Evolutionary conservation across 2,113 vertebrate species (phyloP).

Genomic region (Salvelinus fontinalis): DNA sequence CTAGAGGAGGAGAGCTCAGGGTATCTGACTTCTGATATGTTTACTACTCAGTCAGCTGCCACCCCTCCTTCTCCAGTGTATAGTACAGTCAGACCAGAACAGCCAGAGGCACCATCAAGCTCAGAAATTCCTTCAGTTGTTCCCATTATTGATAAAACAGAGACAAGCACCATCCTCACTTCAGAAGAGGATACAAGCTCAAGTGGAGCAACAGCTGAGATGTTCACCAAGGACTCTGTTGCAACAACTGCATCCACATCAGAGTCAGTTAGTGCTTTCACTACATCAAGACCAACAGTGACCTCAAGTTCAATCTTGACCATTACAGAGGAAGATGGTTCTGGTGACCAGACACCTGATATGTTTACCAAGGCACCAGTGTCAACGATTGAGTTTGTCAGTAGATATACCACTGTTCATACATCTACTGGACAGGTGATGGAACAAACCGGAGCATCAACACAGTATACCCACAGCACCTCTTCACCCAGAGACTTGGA

Average conservation of each 20-base stretch:
- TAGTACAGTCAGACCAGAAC: neutral
- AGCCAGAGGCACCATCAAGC: neutral
- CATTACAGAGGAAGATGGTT: neutral
- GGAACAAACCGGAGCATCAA: neutral
- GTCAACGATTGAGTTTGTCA: neutral
- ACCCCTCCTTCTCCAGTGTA: neutral
- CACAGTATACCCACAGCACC: neutral
- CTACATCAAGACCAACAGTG: too few relatives aligned
- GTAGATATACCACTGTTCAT: neutral
- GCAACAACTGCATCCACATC: too few relatives aligned
- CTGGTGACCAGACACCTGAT: conserved; percentile 19
- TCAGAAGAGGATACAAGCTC: too few relatives aligned
- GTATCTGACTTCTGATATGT: too few relatives aligned
- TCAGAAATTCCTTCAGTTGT: too few relatives aligned
- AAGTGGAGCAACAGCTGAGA: too few relatives aligned
- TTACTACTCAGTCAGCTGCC: too few relatives aligned
- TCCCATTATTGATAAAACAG: too few relatives aligned
- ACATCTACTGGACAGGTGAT: neutral
- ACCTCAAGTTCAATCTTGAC: neutral
- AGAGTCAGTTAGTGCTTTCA: too few relatives aligned
- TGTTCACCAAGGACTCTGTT: too few relatives aligned
- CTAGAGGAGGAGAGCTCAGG: too few relatives aligned
- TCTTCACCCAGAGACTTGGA: neutral
- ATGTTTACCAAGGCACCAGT: conserved; percentile 25
- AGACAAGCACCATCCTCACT: too few relatives aligned